Evolutionary conservation across 2,113 vertebrate species (phyloP), one percentile per base, ranked within the genome.

Genomic region (Aldabrachelys gigantea): DNA sequence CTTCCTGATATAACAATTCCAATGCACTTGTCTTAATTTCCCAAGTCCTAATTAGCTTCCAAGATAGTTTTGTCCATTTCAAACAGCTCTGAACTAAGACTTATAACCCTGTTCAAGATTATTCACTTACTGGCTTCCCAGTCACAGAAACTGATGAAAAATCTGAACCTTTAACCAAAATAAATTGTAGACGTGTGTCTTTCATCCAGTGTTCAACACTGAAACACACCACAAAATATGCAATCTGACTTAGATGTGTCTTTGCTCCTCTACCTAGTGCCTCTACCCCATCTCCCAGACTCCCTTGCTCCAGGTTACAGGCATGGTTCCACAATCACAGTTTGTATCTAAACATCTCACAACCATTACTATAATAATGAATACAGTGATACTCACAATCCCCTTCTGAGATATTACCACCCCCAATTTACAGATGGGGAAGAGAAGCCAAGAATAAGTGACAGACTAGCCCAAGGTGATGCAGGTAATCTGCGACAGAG

Each of bases 71-170:
- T 79, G 47, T 22, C 62, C 31, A 57, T 44, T 1, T 54, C 56
- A 85, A 85, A 17, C 79, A 54, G 11, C 52, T 2, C 29, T 78
- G 8, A n/a, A 35, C 76, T 35, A 75, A 19, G 83, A 80, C 14
- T 54, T 89, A 35, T 35, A 44, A 56, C 35, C 19, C 7, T 44
- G 62, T 8, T 44, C 0, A 91, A 41, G n/a, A 72, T 4, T 14
- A 25, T 52, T 38, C 10, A 3, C 29, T 10, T 56, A n/a, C 35
- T 0, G 0, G 38, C 17, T 65, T 2, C 22, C 88, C 11, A 31
- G 38, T 85, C 53, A 52, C 0, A 0, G 12, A 2, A 93, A 19
- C 62, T 93, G 83, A 79, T 59, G n/a, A 0, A 81, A 69, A 78
- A 78, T 78, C 41, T 5, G 24, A 78, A 47, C 11, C 24, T 78